Percentiles rank a stretch among this genome's conserved stretches.
These are phyloP conservation scores for Martes flavigula DNA, from an alignment of 2,797 vertebrate species.

Conservation along the genomic window DNA sequence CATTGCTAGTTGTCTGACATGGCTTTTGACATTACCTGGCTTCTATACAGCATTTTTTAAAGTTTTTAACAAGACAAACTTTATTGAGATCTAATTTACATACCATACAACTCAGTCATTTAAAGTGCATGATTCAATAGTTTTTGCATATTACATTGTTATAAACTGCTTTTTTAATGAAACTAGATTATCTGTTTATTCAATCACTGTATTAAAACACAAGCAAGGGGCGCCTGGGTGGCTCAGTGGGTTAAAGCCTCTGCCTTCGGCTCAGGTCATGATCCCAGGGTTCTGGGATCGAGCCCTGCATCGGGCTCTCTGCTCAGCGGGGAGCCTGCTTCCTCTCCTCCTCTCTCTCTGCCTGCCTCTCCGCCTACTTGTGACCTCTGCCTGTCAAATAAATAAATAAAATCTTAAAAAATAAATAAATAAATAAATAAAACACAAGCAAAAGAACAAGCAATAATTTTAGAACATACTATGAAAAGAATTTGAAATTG, in stretches of 20 bases:
- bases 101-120: not conserved
- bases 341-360: too few relatives aligned
- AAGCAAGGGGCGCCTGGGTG: too few relatives aligned
- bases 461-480: not conserved
- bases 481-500: not conserved
- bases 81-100: not conserved
- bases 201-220: not conserved
- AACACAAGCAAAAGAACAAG: not conserved
- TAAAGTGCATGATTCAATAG: not conserved
- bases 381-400: too few relatives aligned
- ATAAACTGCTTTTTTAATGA: not conserved
- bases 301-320: too few relatives aligned
- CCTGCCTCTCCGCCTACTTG: too few relatives aligned
- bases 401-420: too few relatives aligned
- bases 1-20: not conserved
- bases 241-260: too few relatives aligned
- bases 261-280: too few relatives aligned
- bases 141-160: not conserved
- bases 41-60: not conserved
- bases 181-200: constrained; percentile 2
- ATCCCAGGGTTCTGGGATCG: too few relatives aligned
- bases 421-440: too few relatives aligned
- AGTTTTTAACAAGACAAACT: not conserved
- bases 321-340: too few relatives aligned
- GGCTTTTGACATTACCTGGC: not conserved